phyloP scores from a whole-genome alignment of 2,113 vertebrate species.

The Hydrochoerus hydrochaeris region DNA sequence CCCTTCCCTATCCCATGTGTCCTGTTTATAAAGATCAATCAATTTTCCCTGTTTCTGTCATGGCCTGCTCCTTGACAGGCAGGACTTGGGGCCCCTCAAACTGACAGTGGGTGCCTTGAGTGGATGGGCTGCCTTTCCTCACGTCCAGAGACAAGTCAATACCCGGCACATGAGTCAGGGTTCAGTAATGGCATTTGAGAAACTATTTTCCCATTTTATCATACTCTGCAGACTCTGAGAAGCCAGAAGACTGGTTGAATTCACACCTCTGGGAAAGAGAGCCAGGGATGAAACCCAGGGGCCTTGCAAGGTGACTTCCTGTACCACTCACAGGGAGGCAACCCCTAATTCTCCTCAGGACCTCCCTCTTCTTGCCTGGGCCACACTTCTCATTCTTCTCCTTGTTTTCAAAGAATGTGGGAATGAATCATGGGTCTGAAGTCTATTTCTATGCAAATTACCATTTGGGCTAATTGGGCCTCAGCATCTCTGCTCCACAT shows the following conservation, averaged over 20 bases:
- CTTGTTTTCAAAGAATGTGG: not conserved
- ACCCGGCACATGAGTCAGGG: not conserved
- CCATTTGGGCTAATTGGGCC: not conserved
- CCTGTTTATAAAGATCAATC: not conserved
- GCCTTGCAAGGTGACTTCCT: not conserved
- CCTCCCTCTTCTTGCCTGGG: not conserved
- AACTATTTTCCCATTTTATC: not conserved
- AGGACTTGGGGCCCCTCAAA: not conserved
- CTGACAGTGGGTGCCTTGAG: not conserved
- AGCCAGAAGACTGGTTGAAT: not conserved
- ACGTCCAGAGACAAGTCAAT: not conserved
- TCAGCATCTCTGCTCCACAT: not conserved
- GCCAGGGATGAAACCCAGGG: not conserved
- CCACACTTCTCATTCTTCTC: not conserved
- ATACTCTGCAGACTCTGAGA: not conserved
- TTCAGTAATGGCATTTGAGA: not conserved
- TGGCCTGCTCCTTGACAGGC: not conserved
- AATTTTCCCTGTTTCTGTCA: not conserved
- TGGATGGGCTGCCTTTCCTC: fast-evolving
- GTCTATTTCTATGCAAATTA: not conserved
- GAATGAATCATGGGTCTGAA: not conserved
- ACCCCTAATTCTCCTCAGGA: too few species aligned
- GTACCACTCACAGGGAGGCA: not conserved
- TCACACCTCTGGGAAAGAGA: not conserved
- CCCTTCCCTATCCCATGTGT: not conserved